Conservation (phyloP, 2,888 invertebrate species). For the Yponomeuta sedellus region DNA sequence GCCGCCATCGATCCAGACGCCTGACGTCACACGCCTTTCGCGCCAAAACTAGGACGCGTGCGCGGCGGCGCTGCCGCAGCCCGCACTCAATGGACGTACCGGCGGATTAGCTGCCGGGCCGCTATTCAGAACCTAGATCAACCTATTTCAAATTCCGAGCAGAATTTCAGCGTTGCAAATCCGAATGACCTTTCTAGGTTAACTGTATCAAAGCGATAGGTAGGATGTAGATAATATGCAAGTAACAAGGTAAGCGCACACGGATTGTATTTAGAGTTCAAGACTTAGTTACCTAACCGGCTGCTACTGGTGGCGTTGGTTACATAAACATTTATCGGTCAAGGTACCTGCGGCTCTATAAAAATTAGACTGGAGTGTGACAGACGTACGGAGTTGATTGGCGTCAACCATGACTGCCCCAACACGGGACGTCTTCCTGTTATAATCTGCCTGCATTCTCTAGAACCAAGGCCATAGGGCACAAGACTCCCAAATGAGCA, state of each 20-base stretch:
- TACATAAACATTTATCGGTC: slow-evolving; percentile 4
- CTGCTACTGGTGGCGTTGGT: neutral
- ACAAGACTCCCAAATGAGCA: slow-evolving; percentile 72
- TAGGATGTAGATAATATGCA: neutral
- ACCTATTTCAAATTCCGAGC: slow-evolving; percentile 18
- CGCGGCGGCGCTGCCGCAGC: slow-evolving; percentile 59
- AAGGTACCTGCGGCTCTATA: slow-evolving; percentile 11
- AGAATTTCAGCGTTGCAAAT: neutral
- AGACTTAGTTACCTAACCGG: neutral
- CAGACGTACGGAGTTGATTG: slow-evolving; percentile 74
- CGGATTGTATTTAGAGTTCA: neutral
- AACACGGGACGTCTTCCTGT: slow-evolving; percentile 69
- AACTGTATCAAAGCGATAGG: neutral
- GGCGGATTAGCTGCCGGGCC: slow-evolving; percentile 30
- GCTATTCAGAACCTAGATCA: neutral
- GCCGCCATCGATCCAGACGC: slow-evolving; percentile 76
- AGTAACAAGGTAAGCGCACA: neutral
- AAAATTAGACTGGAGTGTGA: slow-evolving; percentile 40
- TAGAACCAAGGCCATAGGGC: slow-evolving; percentile 66
- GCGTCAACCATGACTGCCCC: slow-evolving; percentile 68
- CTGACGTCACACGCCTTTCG: slow-evolving; percentile 75
- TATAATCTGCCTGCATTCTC: slow-evolving; percentile 72
- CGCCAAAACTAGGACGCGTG: slow-evolving; percentile 75
- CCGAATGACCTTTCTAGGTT: neutral
- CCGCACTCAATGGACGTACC: slow-evolving; percentile 57